Base-by-base conservation (phyloP, 2,797 vertebrate species). In the Centropyge bicolor region DNA sequence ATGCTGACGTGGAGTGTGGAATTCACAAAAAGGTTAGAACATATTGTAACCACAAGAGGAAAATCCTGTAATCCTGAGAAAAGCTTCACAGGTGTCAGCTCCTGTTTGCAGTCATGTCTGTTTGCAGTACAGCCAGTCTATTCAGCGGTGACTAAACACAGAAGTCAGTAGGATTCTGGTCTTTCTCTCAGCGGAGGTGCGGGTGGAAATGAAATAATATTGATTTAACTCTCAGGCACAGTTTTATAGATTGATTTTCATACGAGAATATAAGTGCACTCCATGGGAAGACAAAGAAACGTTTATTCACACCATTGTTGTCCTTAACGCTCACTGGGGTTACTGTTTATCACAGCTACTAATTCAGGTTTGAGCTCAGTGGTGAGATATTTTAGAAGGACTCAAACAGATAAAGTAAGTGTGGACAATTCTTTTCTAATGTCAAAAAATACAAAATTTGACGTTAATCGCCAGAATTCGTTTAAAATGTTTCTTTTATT, bases 181-280 rank as follows among this genome's bases (percentile, higher is more conserved):
- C 16, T 66, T 76, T 63, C n/a, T 72, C 71, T 82, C 61, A 45
- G 48, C 5, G 27, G 70, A 81, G 38, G 22, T 73, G 57, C 19
- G 1, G 27, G 64, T 52, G 76, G 67, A 84, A 78, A 81, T 73
- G 27, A 69, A 81, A 81, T 57, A 38, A 54, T 85, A 77, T 84
- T 76, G 88, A 85, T 82, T 78, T 54, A 59, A 78, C 63, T 60
- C 61, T 78, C 62, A 78, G 69, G 24, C 8, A 1, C 66, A 73
- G 68, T 35, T 81, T 85, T 38, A 52, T 40, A 41, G 54, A 85
- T 84, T 74, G 80, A 87, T 83, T 82, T 74, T 76, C 35, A 56
- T 55, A 13, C 35, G 45, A 56, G 74, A 69, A 6, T 55, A 22
- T 55, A 43, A 74, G 35, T 35, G 9, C 13, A 24, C 17, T 79